Evolutionary conservation across 2,113 vertebrate species (phyloP).

Genomic region (Phylloscopus trochilus): DNA sequence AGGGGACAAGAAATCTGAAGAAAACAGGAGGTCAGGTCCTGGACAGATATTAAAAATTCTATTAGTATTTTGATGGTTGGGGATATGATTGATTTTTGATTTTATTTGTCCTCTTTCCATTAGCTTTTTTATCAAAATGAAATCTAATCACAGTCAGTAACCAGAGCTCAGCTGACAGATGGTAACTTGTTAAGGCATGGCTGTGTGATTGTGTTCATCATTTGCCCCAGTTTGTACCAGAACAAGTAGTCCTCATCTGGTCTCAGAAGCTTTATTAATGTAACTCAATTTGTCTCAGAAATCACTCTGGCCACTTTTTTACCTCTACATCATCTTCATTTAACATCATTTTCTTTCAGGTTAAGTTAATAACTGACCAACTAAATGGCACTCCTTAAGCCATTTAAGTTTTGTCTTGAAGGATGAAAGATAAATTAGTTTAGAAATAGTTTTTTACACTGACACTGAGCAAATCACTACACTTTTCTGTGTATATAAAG

Average conservation of each 20-base stretch:
- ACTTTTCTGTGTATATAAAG: background rate
- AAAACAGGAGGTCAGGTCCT: background rate
- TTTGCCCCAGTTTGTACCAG: background rate
- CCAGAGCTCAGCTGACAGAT: background rate
- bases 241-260: background rate
- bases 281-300: slow-evolving; percentile 34
- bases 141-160: slow-evolving; percentile 4
- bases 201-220: background rate
- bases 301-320: background rate
- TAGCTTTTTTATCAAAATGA: slow-evolving; percentile 35
- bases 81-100: background rate
- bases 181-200: background rate
- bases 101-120: slow-evolving; percentile 9
- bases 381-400: background rate
- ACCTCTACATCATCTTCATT: background rate
- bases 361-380: slow-evolving; percentile 21
- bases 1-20: background rate
- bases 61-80: background rate
- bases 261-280: slow-evolving; percentile 20
- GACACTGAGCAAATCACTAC: slow-evolving; percentile 4
- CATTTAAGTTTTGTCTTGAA: slow-evolving; percentile 11
- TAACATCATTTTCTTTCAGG: background rate
- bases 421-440: slow-evolving; percentile 14
- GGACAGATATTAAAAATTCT: background rate
- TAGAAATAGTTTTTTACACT: slow-evolving; percentile 17